Conservation (phyloP, 2,797 vertebrate species). For the Rhinophrynus dorsalis region DNA sequence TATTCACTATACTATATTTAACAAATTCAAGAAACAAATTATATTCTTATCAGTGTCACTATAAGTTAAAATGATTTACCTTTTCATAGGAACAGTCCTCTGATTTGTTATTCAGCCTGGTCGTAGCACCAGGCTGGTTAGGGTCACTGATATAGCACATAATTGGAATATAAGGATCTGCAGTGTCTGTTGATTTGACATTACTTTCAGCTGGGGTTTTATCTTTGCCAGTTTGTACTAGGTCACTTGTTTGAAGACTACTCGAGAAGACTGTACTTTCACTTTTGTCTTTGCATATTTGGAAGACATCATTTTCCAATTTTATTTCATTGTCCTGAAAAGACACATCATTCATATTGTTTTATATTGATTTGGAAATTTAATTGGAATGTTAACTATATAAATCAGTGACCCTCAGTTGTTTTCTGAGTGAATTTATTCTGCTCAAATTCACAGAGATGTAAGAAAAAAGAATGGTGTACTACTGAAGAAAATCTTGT, state of each 20-base stretch:
- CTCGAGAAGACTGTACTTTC: background rate
- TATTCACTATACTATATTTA: too few species aligned
- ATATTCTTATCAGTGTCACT: too few species aligned
- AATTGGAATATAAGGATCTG: background rate
- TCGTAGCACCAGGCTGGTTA: background rate
- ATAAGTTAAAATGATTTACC: slow-evolving; percentile 8
- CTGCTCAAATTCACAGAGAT: too few species aligned
- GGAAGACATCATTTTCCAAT: slow-evolving; percentile 14
- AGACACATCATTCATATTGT: slow-evolving; percentile 20
- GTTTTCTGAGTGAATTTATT: too few species aligned
- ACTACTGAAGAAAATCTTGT: too few species aligned
- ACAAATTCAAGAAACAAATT: too few species aligned
- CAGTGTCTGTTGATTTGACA: background rate
- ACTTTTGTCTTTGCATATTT: background rate
- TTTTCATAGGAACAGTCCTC: slow-evolving; percentile 8
- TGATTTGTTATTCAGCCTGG: slow-evolving; percentile 14
- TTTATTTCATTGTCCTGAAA: slow-evolving; percentile 37
- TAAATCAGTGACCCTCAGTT: too few species aligned
- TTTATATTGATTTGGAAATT: too few species aligned
- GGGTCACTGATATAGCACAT: slow-evolving; percentile 10
- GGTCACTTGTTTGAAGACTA: slow-evolving; percentile 13
- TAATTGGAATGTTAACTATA: too few species aligned
- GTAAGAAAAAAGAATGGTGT: too few species aligned
- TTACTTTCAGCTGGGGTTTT: background rate
- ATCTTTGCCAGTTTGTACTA: slow-evolving; percentile 1